Evolutionary conservation across 2,113 vertebrate genomes (phyloP), one percentile per base, ranked within the genome.

Genomic region (Ochotona curzoniae): DNA sequence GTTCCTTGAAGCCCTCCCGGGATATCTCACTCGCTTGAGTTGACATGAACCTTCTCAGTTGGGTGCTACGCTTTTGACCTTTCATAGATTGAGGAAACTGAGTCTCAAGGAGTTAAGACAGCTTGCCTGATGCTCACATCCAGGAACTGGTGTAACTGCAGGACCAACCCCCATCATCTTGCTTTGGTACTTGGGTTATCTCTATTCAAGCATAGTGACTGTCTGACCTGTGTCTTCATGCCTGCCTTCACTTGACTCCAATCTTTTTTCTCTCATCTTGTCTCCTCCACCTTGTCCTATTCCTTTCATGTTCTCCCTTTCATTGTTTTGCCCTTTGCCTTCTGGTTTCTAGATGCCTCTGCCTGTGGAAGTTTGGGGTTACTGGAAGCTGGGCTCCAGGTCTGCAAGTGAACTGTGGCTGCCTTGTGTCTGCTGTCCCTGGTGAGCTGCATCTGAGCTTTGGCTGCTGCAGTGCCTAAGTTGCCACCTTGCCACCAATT

Each of bases 401-500:
- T 92, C 54, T 17, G 54, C 17, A 25, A 69, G 14, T 0, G n/a
- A 63, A 61, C 63, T 11, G 7, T 32, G 2, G 14, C 49, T 75
- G 76, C 9, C 5, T 18, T 15, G 0, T 1, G 8, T 57, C 10
- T 35, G n/a, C 17, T 8, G 75, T 75, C 66, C 44, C 49, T 57
- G 54, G 54, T 57, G 54, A 57, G 15, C 75, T 18, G 0, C 0
- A 7, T 57, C 81, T 2, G 7, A 54, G 51, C 38, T 26, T 0
- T 8, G 49, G 74, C 67, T 35, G 26, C 73, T 30, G 67, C 1
- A 79, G 85, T 89, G 47, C 63, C 1, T 38, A 21, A 81, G 5
- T 61, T 79, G 44, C 60, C 76, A 76, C 95, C 96, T 97, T 91
- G 82, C 85, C 90, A 49, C 94, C 93, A 79, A 88, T 89, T n/a